Percentiles rank a stretch among this genome's conserved stretches.
Conservation (phyloP, 2,113 vertebrate genomes). For the Nothocercus julius region DNA sequence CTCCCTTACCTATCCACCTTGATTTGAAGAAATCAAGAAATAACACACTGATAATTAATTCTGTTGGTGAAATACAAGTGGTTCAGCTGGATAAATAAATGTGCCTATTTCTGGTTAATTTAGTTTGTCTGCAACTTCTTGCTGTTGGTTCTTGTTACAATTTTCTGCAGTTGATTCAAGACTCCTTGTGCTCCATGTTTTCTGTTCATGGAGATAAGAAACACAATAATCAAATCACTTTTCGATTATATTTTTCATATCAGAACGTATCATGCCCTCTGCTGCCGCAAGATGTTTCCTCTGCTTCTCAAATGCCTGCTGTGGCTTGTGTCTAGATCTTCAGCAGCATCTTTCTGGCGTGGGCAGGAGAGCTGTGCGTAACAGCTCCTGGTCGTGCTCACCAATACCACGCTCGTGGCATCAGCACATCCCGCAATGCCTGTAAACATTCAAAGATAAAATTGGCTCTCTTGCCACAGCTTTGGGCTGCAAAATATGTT, state of each 20-base stretch:
- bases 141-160: background rate
- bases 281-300: background rate
- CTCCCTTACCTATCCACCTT: background rate
- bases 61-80: too few species aligned
- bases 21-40: background rate
- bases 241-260: background rate
- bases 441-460: background rate
- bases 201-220: background rate
- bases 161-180: too few species aligned
- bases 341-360: background rate
- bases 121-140: background rate
- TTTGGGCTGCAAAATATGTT: rapidly evolving
- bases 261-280: rapidly evolving
- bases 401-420: background rate
- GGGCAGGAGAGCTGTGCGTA: background rate
- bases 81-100: background rate
- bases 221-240: background rate
- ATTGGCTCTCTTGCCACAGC: background rate
- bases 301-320: background rate
- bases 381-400: background rate
- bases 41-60: background rate
- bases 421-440: background rate
- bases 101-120: background rate
- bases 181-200: background rate
- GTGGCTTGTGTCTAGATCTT: background rate